phyloP scores from a whole-genome alignment of 2,888 invertebrate species.

The Thera britannica region DNA sequence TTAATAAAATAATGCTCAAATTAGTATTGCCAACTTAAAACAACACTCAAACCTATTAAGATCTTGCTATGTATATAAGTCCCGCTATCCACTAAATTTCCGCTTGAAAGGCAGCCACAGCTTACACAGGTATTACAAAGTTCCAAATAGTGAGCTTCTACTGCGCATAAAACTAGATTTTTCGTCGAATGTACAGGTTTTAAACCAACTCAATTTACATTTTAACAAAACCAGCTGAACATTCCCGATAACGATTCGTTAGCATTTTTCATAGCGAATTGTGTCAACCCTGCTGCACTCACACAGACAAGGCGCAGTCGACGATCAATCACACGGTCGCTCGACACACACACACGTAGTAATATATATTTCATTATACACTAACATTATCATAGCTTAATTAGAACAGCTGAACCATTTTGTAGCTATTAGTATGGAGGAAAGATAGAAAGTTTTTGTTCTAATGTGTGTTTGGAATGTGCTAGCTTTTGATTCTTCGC shows the following conservation, averaged over 20 bases:
- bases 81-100: too few species aligned
- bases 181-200: neutral
- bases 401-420: constrained; percentile 5
- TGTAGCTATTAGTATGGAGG: neutral
- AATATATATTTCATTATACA: constrained; percentile 19
- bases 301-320: constrained; percentile 45
- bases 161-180: neutral
- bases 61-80: too few species aligned
- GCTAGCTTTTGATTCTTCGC: constrained; percentile 2
- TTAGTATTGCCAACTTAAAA: too few species aligned
- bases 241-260: neutral
- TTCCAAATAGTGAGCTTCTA: neutral
- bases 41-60: too few species aligned
- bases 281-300: constrained; percentile 55
- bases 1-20: too few species aligned
- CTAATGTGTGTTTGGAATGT: neutral
- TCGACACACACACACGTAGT: constrained; percentile 38
- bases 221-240: constrained; percentile 5
- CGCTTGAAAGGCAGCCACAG: too few species aligned
- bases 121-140: neutral
- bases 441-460: neutral
- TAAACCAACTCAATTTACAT: neutral
- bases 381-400: constrained; percentile 15
- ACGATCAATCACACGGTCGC: constrained; percentile 56
- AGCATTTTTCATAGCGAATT: constrained; percentile 3